These are phyloP conservation scores for Diorhabda carinulata DNA, from an alignment of 1,140 invertebrate genomes.

Conservation along the genomic window DNA sequence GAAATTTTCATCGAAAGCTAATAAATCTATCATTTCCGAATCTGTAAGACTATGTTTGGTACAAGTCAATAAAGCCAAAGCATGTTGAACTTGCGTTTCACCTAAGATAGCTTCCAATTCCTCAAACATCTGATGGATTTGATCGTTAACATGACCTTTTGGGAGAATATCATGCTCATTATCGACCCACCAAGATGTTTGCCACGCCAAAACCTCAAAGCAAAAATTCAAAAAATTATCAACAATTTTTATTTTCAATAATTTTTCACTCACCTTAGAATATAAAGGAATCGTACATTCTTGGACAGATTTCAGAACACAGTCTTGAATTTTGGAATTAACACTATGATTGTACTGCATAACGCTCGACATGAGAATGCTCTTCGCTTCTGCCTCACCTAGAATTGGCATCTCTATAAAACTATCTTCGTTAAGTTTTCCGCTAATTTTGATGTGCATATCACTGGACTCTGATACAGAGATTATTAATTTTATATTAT, in stretches of 20 bases:
- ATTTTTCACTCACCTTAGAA: constrained; percentile 54
- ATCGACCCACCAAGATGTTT: constrained; percentile 59
- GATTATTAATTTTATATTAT: constrained; percentile 67
- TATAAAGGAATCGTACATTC: constrained; percentile 64
- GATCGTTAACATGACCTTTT: constrained; percentile 56
- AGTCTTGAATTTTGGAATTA: constrained; percentile 57
- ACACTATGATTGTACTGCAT: constrained; percentile 61
- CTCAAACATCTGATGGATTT: constrained; percentile 59
- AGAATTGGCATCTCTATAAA: constrained; percentile 51
- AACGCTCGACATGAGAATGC: constrained; percentile 54
- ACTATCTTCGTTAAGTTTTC: constrained; percentile 44
- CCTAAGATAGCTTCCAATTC: constrained; percentile 65
- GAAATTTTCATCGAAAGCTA: constrained; percentile 67
- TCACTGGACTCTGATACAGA: constrained; percentile 59
- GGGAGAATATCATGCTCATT: constrained; percentile 49
- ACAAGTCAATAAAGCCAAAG: constrained; percentile 64
- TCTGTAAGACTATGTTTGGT: constrained; percentile 68
- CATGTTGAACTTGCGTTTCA: constrained; percentile 54
- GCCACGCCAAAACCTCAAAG: constrained; percentile 60
- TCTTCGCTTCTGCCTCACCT: constrained; percentile 51
- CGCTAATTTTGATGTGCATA: constrained; percentile 48
- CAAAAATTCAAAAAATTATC: neutral
- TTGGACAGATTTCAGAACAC: constrained; percentile 56
- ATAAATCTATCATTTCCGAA: constrained; percentile 69
- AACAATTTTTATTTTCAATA: neutral